Evolutionary conservation across 2,888 invertebrate genomes (phyloP), one percentile per base, ranked within the genome.

Genomic region (Trichopria drosophilae): DNA sequence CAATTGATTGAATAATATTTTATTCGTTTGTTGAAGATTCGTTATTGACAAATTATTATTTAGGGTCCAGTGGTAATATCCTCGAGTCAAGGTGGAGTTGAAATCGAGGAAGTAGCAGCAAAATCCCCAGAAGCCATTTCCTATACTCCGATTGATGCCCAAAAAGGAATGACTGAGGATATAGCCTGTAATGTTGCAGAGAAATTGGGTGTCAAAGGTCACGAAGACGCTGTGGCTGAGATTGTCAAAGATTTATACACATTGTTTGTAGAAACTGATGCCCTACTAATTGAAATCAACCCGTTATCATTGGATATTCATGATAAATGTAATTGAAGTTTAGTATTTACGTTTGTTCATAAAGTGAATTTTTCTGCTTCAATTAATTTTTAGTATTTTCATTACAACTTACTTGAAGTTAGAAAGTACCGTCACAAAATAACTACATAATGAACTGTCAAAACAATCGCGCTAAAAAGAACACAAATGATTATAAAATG

Each of bases 11-110:
- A 22, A 31, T 4, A 16, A 10, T 22, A 32, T 10, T 7, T 6
- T 44, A 2, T n/a, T 10, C 20, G 6, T 41, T 28, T 41, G 6
- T 12, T 26, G n/a, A 26, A 26, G 9, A n/a, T 24, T 12, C 4
- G 4, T 9, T 13, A 10, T 20, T 9, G 6, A 39, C 35, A 7
- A 3, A 3, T 12, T 44, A 51, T 57, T 39, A 43, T 57, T 37
- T 66, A 93, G 91, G 94, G 95, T 37, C 94, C 95, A 9, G 93
- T 94, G 9, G 82, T 95, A 55, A 92, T 96, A 64, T 93, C 93
- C 5, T 94, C 94, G 3, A 87, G 90, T 6, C 91, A 93, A 78
- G 95, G 95, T 48, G 95, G 95, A 66, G 88, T 96, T 26, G 93
- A 93, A 73, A 95, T 95, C 69, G 95, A 95, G 77, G 93, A 95